Evolutionary conservation across 2,113 vertebrate genomes (phyloP).

Genomic region (Limnothrissa miodon): DNA sequence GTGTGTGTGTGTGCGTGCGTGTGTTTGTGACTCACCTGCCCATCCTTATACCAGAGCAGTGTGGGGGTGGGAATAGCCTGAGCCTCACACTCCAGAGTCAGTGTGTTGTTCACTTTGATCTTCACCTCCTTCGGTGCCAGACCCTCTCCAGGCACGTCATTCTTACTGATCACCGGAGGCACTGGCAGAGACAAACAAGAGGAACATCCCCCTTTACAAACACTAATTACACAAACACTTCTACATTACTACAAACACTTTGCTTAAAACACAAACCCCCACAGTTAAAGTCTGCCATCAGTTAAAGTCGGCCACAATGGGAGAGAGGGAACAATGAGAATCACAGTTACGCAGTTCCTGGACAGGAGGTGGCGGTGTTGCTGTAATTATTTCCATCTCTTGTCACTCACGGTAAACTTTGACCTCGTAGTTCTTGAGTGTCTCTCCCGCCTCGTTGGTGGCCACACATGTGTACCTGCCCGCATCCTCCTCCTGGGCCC

Average conservation of each 20-base stretch:
- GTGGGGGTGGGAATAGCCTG: constrained; percentile 82
- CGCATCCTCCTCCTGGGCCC: constrained; percentile 78
- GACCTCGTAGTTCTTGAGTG: constrained; percentile 87
- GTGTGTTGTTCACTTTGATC: constrained; percentile 86
- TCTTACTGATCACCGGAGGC: constrained; percentile 89
- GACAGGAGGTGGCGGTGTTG: background rate
- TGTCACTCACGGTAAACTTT: constrained; percentile 87
- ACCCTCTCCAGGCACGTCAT: constrained; percentile 75
- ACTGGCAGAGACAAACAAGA: constrained; percentile 64
- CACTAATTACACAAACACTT: background rate
- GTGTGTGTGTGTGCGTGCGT: constrained; percentile 10
- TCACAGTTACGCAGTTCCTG: background rate
- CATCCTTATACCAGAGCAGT: constrained; percentile 94
- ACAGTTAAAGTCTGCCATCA: too few species aligned
- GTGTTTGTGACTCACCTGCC: constrained; percentile 75
- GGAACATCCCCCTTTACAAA: background rate
- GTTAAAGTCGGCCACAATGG: too few species aligned
- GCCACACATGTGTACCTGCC: constrained; percentile 91
- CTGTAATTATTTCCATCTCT: background rate
- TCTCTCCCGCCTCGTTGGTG: constrained; percentile 92
- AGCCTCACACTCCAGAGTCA: constrained; percentile 88
- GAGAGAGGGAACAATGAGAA: background rate
- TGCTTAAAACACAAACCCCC: background rate
- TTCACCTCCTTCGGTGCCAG: constrained; percentile 88
- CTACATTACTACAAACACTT: too few species aligned